Percentiles rank a stretch among this genome's conserved stretches.
Conservation (phyloP, 2,797 vertebrate genomes). For the Chelmon rostratus region DNA sequence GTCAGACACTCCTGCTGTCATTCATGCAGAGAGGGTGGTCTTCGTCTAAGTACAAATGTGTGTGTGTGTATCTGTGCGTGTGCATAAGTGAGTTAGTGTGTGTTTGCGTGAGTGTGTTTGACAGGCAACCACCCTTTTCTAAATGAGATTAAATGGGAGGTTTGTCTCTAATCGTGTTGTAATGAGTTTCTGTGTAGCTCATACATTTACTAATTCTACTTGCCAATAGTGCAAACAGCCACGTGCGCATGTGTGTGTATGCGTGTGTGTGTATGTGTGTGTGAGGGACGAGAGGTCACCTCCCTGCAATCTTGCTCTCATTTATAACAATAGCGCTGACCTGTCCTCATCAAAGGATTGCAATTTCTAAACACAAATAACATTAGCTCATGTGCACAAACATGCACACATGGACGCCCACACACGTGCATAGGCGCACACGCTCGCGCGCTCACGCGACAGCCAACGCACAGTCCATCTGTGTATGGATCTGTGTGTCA, state of each 20-base stretch:
- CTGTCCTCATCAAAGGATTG: conserved; percentile 78
- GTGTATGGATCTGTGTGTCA: conserved; percentile 77
- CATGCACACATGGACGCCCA: conserved; percentile 51
- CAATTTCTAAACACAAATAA: conserved; percentile 77
- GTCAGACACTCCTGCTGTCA: conserved; percentile 60
- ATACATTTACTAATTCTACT: conserved; percentile 88
- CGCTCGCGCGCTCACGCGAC: neutral
- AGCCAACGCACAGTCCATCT: conserved; percentile 66
- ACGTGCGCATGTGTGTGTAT: conserved; percentile 68
- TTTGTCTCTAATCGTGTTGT: conserved; percentile 87
- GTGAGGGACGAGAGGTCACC: conserved; percentile 76
- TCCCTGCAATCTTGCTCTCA: conserved; percentile 75
- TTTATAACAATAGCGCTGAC: conserved; percentile 81
- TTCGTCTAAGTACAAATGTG: conserved; percentile 42
- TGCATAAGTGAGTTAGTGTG: conserved; percentile 72
- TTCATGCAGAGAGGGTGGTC: conserved; percentile 37
- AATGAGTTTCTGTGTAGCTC: conserved; percentile 88
- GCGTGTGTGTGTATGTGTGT: conserved; percentile 36
- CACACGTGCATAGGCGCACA: neutral
- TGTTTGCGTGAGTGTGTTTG: conserved; percentile 74
- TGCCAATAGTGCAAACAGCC: conserved; percentile 86
- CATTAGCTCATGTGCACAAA: conserved; percentile 67
- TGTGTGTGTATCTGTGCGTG: conserved; percentile 50
- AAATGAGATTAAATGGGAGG: conserved; percentile 87
- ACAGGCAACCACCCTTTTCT: conserved; percentile 83